phyloP scores from a whole-genome alignment of 1,140 invertebrate genomes.

The Mesaphorura yosii region DNA sequence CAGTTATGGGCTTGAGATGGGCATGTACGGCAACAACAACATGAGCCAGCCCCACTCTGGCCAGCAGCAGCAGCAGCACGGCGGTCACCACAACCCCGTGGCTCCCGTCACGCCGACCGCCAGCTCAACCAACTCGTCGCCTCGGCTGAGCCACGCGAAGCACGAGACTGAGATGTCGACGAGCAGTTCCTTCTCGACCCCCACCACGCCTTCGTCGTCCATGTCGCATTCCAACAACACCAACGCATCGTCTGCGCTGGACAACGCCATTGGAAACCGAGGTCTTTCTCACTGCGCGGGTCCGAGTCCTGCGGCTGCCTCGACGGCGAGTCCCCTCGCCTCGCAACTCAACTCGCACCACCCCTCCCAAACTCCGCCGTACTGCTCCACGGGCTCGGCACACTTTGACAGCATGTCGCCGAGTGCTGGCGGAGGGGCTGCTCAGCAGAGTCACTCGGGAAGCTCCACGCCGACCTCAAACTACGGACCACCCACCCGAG shows the following conservation, averaged over 20 bases:
- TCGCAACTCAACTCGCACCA: constrained; percentile 29
- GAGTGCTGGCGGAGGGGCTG: neutral
- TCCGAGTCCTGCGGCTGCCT: constrained; percentile 31
- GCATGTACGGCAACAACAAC: constrained; percentile 51
- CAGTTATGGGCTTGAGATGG: neutral
- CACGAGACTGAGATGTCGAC: too few relatives aligned
- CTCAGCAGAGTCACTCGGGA: constrained; percentile 1
- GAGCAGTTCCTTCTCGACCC: too few relatives aligned
- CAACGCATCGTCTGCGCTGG: neutral
- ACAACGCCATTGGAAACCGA: constrained; percentile 17
- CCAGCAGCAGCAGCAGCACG: too few relatives aligned
- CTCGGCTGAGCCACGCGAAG: constrained; percentile 8
- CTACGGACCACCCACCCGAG: constrained; percentile 7
- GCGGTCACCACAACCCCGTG: constrained; percentile 11
- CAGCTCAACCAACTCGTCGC: constrained; percentile 1
- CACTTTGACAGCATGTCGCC: constrained; percentile 18
- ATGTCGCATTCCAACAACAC: constrained; percentile 18
- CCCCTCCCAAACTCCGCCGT: constrained; percentile 27
- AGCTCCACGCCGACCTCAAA: constrained; percentile 3
- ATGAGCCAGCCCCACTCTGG: neutral
- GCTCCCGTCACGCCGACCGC: constrained; percentile 19
- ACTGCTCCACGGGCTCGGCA: constrained; percentile 9
- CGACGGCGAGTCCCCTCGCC: constrained; percentile 29
- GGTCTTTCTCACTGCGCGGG: constrained; percentile 25
- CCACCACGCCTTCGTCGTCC: neutral